These are phyloP conservation scores for Dicycla oo DNA, from an alignment of 2,888 invertebrate species.

Conservation along the genomic window DNA sequence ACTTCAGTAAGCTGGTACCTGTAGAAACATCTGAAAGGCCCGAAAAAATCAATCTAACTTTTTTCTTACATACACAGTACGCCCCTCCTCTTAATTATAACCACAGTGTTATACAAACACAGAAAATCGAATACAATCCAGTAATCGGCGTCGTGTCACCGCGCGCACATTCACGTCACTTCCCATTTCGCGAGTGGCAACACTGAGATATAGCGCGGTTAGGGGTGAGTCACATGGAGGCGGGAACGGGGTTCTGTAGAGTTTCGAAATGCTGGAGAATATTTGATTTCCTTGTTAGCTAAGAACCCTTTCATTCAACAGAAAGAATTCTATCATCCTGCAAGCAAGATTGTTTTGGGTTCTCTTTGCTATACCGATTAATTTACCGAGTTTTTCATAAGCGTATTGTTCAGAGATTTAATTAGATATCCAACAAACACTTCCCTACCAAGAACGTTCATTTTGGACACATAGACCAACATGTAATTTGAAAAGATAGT, in stretches of 20 bases:
- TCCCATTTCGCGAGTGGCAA: slow-evolving; percentile 76
- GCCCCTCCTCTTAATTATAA: slow-evolving; percentile 58
- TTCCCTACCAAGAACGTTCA: not conserved
- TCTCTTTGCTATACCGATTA: not conserved
- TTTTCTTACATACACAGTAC: slow-evolving; percentile 2
- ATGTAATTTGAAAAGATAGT: too few species aligned
- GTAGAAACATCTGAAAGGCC: not conserved
- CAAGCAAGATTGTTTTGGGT: not conserved
- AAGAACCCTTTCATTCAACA: not conserved
- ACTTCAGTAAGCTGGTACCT: too few species aligned
- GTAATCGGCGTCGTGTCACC: slow-evolving; percentile 75
- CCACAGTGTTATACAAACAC: slow-evolving; percentile 54
- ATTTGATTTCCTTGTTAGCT: not conserved
- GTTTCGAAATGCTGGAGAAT: not conserved
- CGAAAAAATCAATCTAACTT: slow-evolving; percentile 8
- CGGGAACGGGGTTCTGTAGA: not conserved
- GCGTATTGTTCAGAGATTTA: not conserved
- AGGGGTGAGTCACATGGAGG: not conserved
- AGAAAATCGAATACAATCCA: slow-evolving; percentile 71
- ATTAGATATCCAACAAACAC: not conserved
- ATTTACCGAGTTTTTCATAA: not conserved
- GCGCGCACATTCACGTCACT: slow-evolving; percentile 76
- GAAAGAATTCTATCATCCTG: not conserved
- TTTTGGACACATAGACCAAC: not conserved
- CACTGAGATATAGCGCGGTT: slow-evolving; percentile 57